Base-by-base conservation (phyloP, 2,888 invertebrate genomes). In the Lasius fuliginosus region DNA sequence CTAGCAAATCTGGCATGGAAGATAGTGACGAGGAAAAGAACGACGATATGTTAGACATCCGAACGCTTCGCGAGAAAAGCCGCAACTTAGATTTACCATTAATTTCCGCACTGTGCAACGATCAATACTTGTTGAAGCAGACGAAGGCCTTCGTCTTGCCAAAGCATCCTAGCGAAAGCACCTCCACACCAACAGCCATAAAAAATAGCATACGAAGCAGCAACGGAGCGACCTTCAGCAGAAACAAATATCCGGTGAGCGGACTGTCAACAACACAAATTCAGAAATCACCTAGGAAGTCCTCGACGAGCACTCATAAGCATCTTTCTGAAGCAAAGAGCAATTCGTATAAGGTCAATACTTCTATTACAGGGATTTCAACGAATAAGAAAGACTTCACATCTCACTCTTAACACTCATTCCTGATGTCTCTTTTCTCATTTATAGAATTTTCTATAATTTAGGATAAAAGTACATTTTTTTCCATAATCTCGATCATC, bases 21-120 rank as follows among this genome's bases (percentile, higher is more conserved):
- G 87, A 91, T 18, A 86, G 84, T 49, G 87, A 92, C 15, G 89
- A 88, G 56, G 89, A 84, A 1, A 92, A 94, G 69, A 92, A 93
- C 27, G 93, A 94, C 62, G 94, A 94, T 36, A 95, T 96, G 89
- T 94, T 97, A 87, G 98, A 98, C 95, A 98, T 98, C 92, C 97
- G 97, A 93, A 97, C 97, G 90, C 95, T 98, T 86, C 96, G 98
- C 84, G 98, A 98, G 95, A 98, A 98, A 95, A 98, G 98, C 95
- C 97, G 97, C 94, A 98, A 98, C 94, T 96, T 98, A 93, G 98
- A 98, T 95, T 96, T 99, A 95, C 99, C 99, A 30, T 96, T 99
- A 86, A 98, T 99, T 93, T 98, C 98, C 85, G 99, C 99, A 18
- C 96, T 99, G 90, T 99, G 98, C 96, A 99, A 99, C 94, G 99